Percentiles rank a stretch among this genome's conserved stretches.
phyloP scores from a whole-genome alignment of 1,140 invertebrate genomes.

The Aphelenchoides besseyi region DNA sequence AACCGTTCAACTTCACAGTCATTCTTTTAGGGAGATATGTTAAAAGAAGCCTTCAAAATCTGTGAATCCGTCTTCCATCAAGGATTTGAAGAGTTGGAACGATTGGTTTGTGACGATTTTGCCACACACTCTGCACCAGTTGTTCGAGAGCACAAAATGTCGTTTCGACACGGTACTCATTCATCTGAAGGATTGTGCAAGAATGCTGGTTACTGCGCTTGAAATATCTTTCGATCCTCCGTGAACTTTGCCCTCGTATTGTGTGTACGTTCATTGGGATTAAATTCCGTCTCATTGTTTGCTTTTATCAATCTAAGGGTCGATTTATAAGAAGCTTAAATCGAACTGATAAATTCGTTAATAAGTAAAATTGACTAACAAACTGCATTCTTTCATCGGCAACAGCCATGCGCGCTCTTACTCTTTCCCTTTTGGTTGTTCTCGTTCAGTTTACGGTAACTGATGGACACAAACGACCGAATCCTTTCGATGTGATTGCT shows the following conservation, averaged over 20 bases:
- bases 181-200: neutral
- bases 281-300: too few species aligned
- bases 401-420: neutral
- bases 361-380: neutral
- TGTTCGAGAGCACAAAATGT: neutral
- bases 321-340: constrained; percentile 3
- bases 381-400: too few species aligned
- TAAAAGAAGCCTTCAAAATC: neutral
- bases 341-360: neutral
- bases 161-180: neutral
- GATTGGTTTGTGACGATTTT: neutral
- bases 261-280: too few species aligned
- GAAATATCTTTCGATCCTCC: too few species aligned
- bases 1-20: neutral
- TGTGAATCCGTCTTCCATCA: neutral
- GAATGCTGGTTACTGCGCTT: neutral
- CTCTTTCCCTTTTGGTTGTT: neutral
- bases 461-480: neutral
- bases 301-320: too few species aligned
- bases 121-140: neutral
- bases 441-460: neutral
- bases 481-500: neutral
- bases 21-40: neutral
- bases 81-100: neutral
- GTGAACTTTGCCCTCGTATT: too few species aligned